Percentiles rank a stretch among this genome's conserved stretches.
Conservation (phyloP, 2,113 vertebrate species). For the Taurulus bubalis region DNA sequence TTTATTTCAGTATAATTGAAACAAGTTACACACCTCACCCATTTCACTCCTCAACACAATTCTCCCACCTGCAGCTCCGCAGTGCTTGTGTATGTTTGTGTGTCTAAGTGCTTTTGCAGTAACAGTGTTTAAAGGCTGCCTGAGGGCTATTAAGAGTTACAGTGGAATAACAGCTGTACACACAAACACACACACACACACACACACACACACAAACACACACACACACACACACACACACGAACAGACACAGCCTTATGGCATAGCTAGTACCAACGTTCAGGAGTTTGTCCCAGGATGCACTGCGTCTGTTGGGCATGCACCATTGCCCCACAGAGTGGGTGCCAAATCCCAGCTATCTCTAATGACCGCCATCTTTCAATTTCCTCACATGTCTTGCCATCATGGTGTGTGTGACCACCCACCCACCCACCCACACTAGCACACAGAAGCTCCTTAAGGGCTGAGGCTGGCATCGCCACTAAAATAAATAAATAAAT, state of each 20-base stretch:
- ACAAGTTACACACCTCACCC: slow-evolving; percentile 49
- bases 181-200: slow-evolving; percentile 18
- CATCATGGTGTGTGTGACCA: slow-evolving; percentile 38
- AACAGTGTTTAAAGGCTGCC: slow-evolving; percentile 60
- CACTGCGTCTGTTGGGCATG: slow-evolving; percentile 68
- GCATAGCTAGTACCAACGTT: slow-evolving; percentile 47
- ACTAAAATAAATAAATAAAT: slow-evolving; percentile 24
- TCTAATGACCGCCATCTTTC: slow-evolving; percentile 78
- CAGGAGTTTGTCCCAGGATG: slow-evolving; percentile 65
- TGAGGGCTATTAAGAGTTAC: slow-evolving; percentile 59
- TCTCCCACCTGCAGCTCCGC: slow-evolving; percentile 29
- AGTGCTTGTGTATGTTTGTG: slow-evolving; percentile 18
- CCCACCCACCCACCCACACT: not conserved
- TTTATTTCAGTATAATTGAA: slow-evolving; percentile 41
- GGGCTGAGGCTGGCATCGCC: slow-evolving; percentile 20
- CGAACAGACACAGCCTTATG: slow-evolving; percentile 40
- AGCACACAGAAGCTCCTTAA: slow-evolving; percentile 15
- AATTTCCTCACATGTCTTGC: slow-evolving; percentile 63
- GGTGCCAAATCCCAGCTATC: slow-evolving; percentile 68
- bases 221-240: slow-evolving; percentile 24
- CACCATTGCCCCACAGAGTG: slow-evolving; percentile 74
- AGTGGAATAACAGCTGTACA: slow-evolving; percentile 63
- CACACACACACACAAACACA: slow-evolving; percentile 24
- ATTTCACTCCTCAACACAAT: slow-evolving; percentile 44
- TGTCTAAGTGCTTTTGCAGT: slow-evolving; percentile 12